Conservation (phyloP, 2,797 vertebrate species). For the Thamnophis elegans region DNA sequence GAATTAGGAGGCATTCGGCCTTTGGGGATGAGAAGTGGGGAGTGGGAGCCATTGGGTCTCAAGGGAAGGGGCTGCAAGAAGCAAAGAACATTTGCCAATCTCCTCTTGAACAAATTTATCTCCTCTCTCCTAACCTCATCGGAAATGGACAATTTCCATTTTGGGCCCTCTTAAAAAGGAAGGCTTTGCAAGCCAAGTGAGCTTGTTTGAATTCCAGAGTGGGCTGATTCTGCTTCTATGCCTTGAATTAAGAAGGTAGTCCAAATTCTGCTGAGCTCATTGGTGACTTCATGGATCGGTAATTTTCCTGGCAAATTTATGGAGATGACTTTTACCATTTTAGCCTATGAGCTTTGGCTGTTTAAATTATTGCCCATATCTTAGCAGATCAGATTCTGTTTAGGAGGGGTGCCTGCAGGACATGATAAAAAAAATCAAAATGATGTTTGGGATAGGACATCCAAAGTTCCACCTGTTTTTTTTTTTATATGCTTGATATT, state of each 20-base stretch:
- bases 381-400: not conserved
- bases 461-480: not conserved
- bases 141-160: not conserved
- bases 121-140: not conserved
- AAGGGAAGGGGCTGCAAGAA: not conserved
- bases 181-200: not conserved
- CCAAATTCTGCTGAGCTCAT: not conserved
- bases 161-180: not conserved
- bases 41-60: not conserved
- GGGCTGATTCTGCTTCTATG: not conserved
- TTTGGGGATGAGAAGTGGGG: not conserved
- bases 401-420: not conserved
- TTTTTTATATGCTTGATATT: not conserved
- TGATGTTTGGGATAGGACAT: not conserved
- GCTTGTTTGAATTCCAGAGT: not conserved
- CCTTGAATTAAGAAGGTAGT: not conserved
- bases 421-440: not conserved
- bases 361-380: not conserved
- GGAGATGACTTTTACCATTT: not conserved
- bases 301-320: not conserved
- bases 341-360: not conserved
- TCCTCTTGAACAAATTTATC: not conserved
- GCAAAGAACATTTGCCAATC: not conserved
- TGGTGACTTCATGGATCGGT: not conserved
- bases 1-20: not conserved